Percentiles rank a stretch among this genome's conserved stretches.
Evolutionary conservation across 1,140 invertebrate genomes (phyloP).

Genomic region (Whitmania pigra): DNA sequence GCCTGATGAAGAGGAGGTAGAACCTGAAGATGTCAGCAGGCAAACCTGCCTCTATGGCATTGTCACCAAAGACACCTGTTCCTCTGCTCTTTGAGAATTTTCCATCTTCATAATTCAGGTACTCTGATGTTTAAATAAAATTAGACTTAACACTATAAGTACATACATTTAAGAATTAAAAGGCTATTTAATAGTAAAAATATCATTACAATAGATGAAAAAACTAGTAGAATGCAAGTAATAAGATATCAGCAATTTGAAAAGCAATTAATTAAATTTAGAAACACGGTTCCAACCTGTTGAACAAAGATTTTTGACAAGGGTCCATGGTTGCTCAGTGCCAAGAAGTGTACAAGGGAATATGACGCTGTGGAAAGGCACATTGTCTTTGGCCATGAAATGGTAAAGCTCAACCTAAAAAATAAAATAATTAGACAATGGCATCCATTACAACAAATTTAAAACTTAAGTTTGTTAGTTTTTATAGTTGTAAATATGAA

Average conservation of each 20-base stretch:
- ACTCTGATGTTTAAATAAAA: constrained; percentile 55
- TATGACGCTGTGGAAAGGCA: constrained; percentile 93
- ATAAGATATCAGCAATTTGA: not conserved
- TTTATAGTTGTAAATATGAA: not conserved
- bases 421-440: not conserved
- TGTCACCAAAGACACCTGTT: constrained; percentile 91
- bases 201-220: not conserved
- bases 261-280: not conserved
- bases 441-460: too few relatives aligned
- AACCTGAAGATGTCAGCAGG: constrained; percentile 93
- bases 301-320: constrained; percentile 78
- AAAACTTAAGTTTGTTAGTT: too few relatives aligned
- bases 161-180: too few relatives aligned
- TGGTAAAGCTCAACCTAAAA: constrained; percentile 68
- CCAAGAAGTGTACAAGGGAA: constrained; percentile 83
- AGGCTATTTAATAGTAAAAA: too few relatives aligned
- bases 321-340: constrained; percentile 61
- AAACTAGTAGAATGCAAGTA: not conserved
- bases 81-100: constrained; percentile 97
- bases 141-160: too few relatives aligned
- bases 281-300: constrained; percentile 51
- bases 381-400: constrained; percentile 99
- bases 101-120: constrained; percentile 97
- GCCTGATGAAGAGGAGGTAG: constrained; percentile 84
- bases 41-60: constrained; percentile 77